Evolutionary conservation across 2,113 vertebrate species (phyloP).

Genomic region (Leptocoma aspasia): DNA sequence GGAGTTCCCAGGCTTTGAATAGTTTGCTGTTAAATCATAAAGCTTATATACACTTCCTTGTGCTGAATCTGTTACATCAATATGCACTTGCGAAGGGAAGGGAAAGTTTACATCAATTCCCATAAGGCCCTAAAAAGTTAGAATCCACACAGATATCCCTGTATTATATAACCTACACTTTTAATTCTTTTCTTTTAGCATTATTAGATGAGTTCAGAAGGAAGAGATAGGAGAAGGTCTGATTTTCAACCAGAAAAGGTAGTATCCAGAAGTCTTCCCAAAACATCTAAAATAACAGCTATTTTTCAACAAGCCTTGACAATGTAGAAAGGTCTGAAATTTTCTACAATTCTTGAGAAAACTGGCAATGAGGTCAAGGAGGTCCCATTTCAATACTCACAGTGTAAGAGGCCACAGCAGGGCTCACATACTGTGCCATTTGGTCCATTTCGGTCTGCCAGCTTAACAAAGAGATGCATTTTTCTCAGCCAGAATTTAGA

Average conservation of each 20-base stretch:
- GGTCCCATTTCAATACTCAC: neutral
- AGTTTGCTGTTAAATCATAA: conserved; percentile 31
- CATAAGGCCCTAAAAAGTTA: neutral
- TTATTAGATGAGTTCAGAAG: neutral
- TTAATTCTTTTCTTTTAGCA: neutral
- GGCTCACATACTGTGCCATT: neutral
- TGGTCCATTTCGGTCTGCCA: neutral
- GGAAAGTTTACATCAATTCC: neutral
- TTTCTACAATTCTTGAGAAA: neutral
- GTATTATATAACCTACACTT: neutral
- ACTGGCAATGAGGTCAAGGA: neutral
- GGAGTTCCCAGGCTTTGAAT: conserved; percentile 31
- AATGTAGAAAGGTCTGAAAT: neutral
- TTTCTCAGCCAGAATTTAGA: neutral
- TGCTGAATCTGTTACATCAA: neutral
- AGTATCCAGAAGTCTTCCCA: neutral
- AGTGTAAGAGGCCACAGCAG: neutral
- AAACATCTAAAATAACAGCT: neutral
- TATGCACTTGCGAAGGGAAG: neutral
- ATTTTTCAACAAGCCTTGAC: neutral
- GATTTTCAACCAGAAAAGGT: neutral
- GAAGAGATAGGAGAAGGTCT: neutral
- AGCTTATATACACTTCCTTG: neutral
- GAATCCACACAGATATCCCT: neutral
- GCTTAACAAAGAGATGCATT: neutral